phyloP scores from a whole-genome alignment of 92 coral and sea anemone species.

The Plumapathes pennacea region DNA sequence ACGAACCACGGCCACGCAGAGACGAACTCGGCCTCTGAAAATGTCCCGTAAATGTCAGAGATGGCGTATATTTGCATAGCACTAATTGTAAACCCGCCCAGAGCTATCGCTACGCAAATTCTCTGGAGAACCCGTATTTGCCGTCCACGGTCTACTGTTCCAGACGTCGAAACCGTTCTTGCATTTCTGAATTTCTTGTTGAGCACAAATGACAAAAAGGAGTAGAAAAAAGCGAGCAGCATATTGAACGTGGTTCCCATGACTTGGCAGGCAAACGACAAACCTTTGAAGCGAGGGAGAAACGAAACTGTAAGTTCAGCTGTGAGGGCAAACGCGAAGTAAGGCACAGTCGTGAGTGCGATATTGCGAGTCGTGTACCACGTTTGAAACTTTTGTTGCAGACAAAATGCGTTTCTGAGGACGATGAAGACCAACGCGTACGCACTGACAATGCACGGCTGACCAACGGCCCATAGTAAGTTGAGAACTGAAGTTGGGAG shows the following conservation, averaged over 20 bases:
- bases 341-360: conserved; percentile 41
- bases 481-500: conserved; percentile 32
- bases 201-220: conserved; percentile 22
- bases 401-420: conserved; percentile 55
- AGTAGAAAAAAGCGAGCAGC: conserved; percentile 34
- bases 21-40: conserved; percentile 31
- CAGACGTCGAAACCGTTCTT: conserved; percentile 1
- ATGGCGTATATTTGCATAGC: conserved; percentile 40
- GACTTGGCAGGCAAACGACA: conserved; percentile 54
- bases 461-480: conserved; percentile 65
- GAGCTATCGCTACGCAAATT: conserved; percentile 32
- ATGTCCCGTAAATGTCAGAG: conserved; percentile 34
- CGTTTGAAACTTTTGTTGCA: conserved; percentile 55
- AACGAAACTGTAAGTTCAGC: conserved; percentile 49
- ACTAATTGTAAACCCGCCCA: conserved; percentile 47
- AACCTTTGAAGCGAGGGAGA: conserved; percentile 31
- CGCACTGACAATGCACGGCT: conserved; percentile 63
- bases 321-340: conserved; percentile 44
- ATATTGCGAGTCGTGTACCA: conserved; percentile 74
- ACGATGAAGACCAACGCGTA: conserved; percentile 50
- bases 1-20: conserved; percentile 82
- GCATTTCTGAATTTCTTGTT: conserved; percentile 14
- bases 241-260: conserved; percentile 31
- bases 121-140: conserved; percentile 15
- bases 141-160: conserved; percentile 2